Conservation (phyloP, 2,888 invertebrate genomes). For the Caenorhabditis angaria region DNA sequence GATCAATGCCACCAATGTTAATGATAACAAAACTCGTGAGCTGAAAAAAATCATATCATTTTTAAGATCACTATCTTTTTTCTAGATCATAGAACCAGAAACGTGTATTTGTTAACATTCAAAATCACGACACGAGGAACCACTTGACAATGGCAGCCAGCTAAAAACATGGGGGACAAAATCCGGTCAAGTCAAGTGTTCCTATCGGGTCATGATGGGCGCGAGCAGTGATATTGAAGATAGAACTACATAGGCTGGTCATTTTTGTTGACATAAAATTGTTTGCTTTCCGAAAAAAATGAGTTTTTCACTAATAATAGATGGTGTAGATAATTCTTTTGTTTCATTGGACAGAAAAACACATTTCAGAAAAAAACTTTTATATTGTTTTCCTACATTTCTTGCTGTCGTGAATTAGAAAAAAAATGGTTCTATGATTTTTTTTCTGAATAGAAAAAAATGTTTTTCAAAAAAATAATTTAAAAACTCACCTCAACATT, state of each 20-base stretch:
- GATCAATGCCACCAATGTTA: constrained; percentile 17
- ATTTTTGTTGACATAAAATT: neutral
- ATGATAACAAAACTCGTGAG: constrained; percentile 15
- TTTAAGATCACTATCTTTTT: too few relatives aligned
- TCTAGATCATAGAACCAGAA: too few relatives aligned
- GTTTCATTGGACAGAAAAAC: too few relatives aligned
- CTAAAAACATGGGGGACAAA: too few relatives aligned
- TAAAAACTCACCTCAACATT: constrained; percentile 1
- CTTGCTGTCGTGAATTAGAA: neutral
- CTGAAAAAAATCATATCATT: constrained; percentile 20
- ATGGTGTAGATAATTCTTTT: too few relatives aligned
- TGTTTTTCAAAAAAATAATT: neutral
- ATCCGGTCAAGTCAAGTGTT: neutral
- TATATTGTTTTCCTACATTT: too few relatives aligned
- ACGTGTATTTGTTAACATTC: too few relatives aligned
- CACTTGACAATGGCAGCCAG: neutral
- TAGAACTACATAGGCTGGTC: neutral
- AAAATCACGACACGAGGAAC: neutral
- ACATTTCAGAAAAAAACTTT: too few relatives aligned
- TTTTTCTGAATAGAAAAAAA: neutral
- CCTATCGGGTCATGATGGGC: neutral
- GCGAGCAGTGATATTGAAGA: neutral
- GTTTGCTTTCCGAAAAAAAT: neutral
- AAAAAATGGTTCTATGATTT: neutral
- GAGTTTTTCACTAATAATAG: too few relatives aligned